Conservation (phyloP, 2,888 invertebrate genomes). For the Heliconius ismenius region DNA sequence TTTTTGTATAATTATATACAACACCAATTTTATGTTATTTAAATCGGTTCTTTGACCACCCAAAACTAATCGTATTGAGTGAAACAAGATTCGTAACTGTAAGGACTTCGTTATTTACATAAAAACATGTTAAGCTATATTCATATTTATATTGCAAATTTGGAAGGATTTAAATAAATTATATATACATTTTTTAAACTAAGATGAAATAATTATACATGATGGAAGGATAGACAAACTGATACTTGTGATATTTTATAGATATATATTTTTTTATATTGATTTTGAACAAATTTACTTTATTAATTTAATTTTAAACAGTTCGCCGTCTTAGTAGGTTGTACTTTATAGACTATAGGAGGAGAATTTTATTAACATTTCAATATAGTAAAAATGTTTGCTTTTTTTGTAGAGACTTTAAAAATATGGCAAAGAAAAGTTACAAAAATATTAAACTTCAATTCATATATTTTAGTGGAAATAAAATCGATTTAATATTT, state of each 20-base stretch:
- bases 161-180: not conserved
- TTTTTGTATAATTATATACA: not conserved
- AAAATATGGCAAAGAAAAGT: too few species aligned
- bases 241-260: too few species aligned
- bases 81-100: constrained; percentile 34
- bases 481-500: not conserved
- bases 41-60: constrained; percentile 25
- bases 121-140: constrained; percentile 21
- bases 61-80: constrained; percentile 21
- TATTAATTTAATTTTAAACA: not conserved
- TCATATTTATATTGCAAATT: not conserved
- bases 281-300: not conserved
- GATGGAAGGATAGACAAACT: too few species aligned
- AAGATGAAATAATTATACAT: not conserved
- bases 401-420: too few species aligned
- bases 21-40: not conserved
- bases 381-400: not conserved
- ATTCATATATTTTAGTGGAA: not conserved
- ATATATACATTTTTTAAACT: not conserved
- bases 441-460: too few species aligned
- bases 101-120: constrained; percentile 37
- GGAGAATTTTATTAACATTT: not conserved
- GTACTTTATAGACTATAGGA: not conserved
- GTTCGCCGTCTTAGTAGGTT: too few species aligned
- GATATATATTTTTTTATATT: too few species aligned